Base-by-base conservation (phyloP, 2,888 invertebrate species). In the Aspidiotus rigidus region DNA sequence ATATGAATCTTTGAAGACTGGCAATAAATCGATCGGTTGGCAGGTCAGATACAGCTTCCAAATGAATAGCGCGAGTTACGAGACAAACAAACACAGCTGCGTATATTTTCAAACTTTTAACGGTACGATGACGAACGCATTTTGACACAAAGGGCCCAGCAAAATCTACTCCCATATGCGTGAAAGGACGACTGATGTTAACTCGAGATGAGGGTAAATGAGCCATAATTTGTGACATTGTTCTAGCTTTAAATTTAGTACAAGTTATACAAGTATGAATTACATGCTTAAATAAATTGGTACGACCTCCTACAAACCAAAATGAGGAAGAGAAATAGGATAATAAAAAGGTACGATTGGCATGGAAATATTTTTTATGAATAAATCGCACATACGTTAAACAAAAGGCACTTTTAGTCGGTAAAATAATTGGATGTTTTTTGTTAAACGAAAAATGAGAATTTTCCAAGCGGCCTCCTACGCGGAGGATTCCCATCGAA, bases 101-200 rank as follows among this genome's bases (percentile, higher is more conserved):
- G n/a, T 53, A 53, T n/a, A 53, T 53, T 53, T 53, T 53, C 5
- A 53, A 53, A 53, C n/a, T 53, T 53, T 53, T 53, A n/a, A 53
- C 53, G n/a, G 53, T 53, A n/a, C 53, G 53, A 53, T 53, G 53
- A n/a, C 53, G 53, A 53, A 53, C 53, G n/a, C 53, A 53, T 53
- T 53, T 53, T n/a, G 28, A 11, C n/a, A 53, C 11, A 13, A 53
- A 53, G 2, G 53, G 53, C 2, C 53, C 53, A 53, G 53, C 53
- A 53, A 53, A n/a, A 5, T 53, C 53, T n/a, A 53, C 53, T 53
- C 11, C 53, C 1, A n/a, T 53, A 53, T 53, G 53, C 3, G 53
- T 53, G n/a, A 53, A 53, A 13, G 53, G 53, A n/a, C 5, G 53
- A 53, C 53, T 53, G n/a, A 53, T 53, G 5, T 53, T 53, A 5